phyloP scores from a whole-genome alignment of 2,113 vertebrate species.

The Bufo gargarizans region DNA sequence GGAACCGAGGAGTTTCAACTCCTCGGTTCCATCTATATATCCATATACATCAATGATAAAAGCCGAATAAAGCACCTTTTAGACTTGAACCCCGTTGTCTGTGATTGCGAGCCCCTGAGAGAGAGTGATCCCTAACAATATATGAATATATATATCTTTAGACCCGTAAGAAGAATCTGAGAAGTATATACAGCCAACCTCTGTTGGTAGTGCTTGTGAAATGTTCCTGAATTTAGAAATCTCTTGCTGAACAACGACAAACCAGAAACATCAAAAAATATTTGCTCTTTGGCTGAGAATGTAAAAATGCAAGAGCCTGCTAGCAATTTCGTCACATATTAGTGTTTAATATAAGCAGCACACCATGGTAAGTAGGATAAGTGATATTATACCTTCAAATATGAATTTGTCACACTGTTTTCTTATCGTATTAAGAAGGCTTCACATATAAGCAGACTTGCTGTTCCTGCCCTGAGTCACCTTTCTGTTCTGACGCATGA shows the following conservation, averaged over 20 bases:
- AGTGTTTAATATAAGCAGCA: constrained; percentile 42
- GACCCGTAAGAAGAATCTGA: neutral
- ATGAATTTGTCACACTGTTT: constrained; percentile 17
- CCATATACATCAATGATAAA: too few relatives aligned
- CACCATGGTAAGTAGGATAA: constrained; percentile 29
- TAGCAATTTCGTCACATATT: constrained; percentile 25
- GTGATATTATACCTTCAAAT: constrained; percentile 40
- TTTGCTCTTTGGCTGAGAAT: constrained; percentile 8
- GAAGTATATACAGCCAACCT: neutral
- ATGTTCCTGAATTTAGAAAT: constrained; percentile 6
- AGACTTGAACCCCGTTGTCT: too few relatives aligned
- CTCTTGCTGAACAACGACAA: neutral
- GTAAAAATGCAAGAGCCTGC: neutral
- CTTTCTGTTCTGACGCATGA: constrained; percentile 27
- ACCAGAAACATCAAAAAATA: constrained; percentile 5
- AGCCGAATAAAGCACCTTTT: too few relatives aligned
- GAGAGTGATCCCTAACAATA: too few relatives aligned
- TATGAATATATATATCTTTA: neutral
- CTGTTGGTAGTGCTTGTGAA: too few relatives aligned
- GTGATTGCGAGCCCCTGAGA: too few relatives aligned
- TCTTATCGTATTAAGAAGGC: constrained; percentile 18
- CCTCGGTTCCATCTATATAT: too few relatives aligned
- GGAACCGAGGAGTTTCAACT: too few relatives aligned
- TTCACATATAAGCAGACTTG: constrained; percentile 8
- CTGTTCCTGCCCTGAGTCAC: constrained; percentile 27